Base-by-base conservation (phyloP, 2,797 vertebrate species). In the Syndactyla subalaris region DNA sequence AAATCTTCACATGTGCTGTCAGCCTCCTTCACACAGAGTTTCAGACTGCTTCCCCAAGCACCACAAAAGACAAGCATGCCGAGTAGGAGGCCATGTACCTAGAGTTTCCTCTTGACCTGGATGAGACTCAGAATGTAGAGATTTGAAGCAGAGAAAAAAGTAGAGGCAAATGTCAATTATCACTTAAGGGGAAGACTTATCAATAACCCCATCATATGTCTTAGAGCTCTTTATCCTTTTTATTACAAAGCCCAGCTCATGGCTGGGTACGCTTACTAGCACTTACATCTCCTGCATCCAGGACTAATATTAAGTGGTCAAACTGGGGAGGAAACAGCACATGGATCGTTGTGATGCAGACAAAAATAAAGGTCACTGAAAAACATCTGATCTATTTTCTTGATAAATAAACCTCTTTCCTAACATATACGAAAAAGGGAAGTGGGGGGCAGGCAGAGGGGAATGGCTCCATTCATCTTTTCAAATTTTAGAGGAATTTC, bases 321-420 rank as follows among this genome's bases (percentile, higher is more conserved):
- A 84, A 54, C 7, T 13, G 5, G 9, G 14, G 12, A 71, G 29
- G 32, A 71, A 89, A 75, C 10, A 65, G 32, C 41, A 67, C 7
- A n/a, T 0, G 0, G 3, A 29, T 59, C 21, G 54, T 1, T 55
- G 52, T 24, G 57, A 70, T 22, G 32, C 18, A 78, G 62, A 19
- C 20, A 84, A 88, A 91, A 83, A 2, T 11, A 88, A 81, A 78
- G 11, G 62, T 38, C 45, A 89, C 0, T 46, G 23, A 85, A 85
- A 82, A 62, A 5, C 3, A 59, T 8, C 13, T 36, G 10, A 41
- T 68, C 81, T 75, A 49, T 65, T 78, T 86, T 66, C 51, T n/a
- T 66, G 12, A 17, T 52, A 65, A 29, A 52, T 29, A 43, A 43
- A 43, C 43, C 43, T 43, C 43, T 61, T 90, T 58, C 9, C 14